Base-by-base conservation (phyloP, 35 echinoderm and acorn worm genomes). In the Heliocidaris erythrogramma region DNA sequence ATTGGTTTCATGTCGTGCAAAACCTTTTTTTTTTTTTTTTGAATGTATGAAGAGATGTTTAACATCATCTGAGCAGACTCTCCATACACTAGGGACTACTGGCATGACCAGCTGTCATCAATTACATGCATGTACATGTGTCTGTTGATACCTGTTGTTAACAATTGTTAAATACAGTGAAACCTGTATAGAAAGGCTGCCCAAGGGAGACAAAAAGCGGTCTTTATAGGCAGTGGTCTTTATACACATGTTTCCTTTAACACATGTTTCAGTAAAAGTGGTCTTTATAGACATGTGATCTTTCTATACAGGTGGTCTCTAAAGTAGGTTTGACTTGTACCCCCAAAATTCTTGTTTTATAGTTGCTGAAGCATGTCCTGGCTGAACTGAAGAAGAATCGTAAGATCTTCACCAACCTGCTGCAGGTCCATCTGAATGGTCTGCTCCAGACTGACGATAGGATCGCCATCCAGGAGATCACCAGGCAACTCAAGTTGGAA, bases 381-480 rank as follows among this genome's bases (percentile, higher is more conserved):
- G 42, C 60, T 71, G 97, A 98, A 52, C 10, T 98, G 30, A 24
- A 88, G 47, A 53, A 94, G 31, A 49, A 96, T 84, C 89, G 52
- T 5, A 95, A 95, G 31, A 87, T 98, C 47, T 93, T 30, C 52
- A 95, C 92, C 31, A 97, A 96, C 47, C 92, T 98, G 5, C 96
- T 98, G 14, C 91, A 94, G 49, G 96, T 98, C 0, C 95, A 94
- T 53, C 94, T 98, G 59, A 96, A 98, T 85, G 97, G 97, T 16
- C 86, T 98, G 30, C 92, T 98, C 17, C 97, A 98, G 88, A 98
- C 97, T 17, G 97, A 98, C 85, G 97, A 98, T 78, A 94, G 96
- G 52, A 96, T 98, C 86, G 97, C 97, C 35, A 94, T 98, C 48
- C 95, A 98, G 86, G 97, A 98, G 94, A 98, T 98, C 50, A 97